phyloP scores from a whole-genome alignment of 2,888 invertebrate species.

The Lypha dubia region DNA sequence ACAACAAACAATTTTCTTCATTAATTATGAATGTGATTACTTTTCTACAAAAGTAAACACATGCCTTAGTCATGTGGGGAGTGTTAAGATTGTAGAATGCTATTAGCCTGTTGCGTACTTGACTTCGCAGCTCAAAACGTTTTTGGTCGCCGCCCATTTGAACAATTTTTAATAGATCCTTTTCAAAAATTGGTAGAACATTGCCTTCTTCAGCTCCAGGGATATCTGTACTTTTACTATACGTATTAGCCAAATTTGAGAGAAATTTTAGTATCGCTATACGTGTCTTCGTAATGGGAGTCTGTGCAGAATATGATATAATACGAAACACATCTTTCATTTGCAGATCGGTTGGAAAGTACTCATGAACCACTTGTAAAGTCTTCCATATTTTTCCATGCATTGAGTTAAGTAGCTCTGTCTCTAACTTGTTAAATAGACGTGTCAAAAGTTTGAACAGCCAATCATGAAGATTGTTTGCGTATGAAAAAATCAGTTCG shows the following conservation, averaged over 20 bases:
- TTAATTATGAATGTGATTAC: too few species aligned
- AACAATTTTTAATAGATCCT: slow-evolving; percentile 89
- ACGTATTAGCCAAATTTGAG: slow-evolving; percentile 87
- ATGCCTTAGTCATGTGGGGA: slow-evolving; percentile 93
- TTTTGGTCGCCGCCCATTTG: slow-evolving; percentile 88
- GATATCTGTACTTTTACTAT: slow-evolving; percentile 84
- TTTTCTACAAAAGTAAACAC: too few species aligned
- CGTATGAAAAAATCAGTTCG: slow-evolving; percentile 93
- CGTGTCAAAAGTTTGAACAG: slow-evolving; percentile 94
- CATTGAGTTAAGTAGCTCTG: slow-evolving; percentile 95
- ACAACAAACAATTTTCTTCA: too few species aligned
- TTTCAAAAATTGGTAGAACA: slow-evolving; percentile 84
- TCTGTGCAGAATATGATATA: slow-evolving; percentile 95
- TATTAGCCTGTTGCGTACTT: slow-evolving; percentile 89
- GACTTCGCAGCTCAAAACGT: slow-evolving; percentile 88
- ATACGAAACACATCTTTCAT: slow-evolving; percentile 89
- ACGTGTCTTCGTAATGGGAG: slow-evolving; percentile 93
- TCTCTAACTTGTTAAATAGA: slow-evolving; percentile 93
- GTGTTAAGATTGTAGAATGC: slow-evolving; percentile 96
- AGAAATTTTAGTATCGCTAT: slow-evolving; percentile 90
- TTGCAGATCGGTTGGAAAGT: slow-evolving; percentile 87
- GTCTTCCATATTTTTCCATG: slow-evolving; percentile 95
- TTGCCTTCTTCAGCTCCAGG: slow-evolving; percentile 80
- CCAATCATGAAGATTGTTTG: slow-evolving; percentile 95
- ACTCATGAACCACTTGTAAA: slow-evolving; percentile 89